Evolutionary conservation across 1,140 invertebrate genomes (phyloP).

Genomic region (Callitettix versicolor): DNA sequence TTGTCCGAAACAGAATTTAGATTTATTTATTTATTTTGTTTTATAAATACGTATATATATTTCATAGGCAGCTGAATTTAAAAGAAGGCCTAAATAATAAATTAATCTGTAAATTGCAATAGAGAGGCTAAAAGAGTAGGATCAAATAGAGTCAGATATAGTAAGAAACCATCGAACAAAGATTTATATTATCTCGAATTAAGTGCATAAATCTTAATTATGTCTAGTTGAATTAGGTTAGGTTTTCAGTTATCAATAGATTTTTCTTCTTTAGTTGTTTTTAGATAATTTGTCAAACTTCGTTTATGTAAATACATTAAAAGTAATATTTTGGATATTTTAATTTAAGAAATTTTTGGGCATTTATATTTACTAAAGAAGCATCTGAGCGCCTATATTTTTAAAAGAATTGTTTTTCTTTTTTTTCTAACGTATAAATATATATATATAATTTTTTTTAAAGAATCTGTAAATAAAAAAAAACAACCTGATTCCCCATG

Average conservation of each 20-base stretch:
- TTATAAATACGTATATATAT: not conserved
- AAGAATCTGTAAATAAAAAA: slow-evolving; percentile 3
- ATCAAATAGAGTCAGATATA: slow-evolving; percentile 8
- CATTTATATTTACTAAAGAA: slow-evolving; percentile 1
- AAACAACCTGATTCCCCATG: not conserved
- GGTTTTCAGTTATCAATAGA: slow-evolving; percentile 16
- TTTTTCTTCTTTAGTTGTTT: slow-evolving; percentile 16
- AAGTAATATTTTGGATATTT: slow-evolving; percentile 15
- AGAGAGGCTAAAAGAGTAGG: not conserved
- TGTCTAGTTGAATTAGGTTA: slow-evolving; percentile 18
- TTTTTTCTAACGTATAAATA: slow-evolving; percentile 2
- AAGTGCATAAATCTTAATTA: not conserved
- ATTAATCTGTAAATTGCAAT: slow-evolving; percentile 11
- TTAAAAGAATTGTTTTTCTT: not conserved
- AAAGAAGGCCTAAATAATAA: slow-evolving; percentile 10
- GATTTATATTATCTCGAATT: slow-evolving; percentile 14
- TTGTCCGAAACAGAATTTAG: not conserved
- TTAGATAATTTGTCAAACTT: not conserved
- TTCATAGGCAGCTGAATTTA: slow-evolving; percentile 8
- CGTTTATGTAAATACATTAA: slow-evolving; percentile 9
- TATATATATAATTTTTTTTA: slow-evolving; percentile 1
- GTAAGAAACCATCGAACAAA: slow-evolving; percentile 10
- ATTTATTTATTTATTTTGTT: not conserved
- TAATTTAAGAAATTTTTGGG: not conserved
- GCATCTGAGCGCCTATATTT: slow-evolving; percentile 4